Evolutionary conservation across 2,113 vertebrate genomes (phyloP), one percentile per base, ranked within the genome.

Genomic region (Ciconia stormi): DNA sequence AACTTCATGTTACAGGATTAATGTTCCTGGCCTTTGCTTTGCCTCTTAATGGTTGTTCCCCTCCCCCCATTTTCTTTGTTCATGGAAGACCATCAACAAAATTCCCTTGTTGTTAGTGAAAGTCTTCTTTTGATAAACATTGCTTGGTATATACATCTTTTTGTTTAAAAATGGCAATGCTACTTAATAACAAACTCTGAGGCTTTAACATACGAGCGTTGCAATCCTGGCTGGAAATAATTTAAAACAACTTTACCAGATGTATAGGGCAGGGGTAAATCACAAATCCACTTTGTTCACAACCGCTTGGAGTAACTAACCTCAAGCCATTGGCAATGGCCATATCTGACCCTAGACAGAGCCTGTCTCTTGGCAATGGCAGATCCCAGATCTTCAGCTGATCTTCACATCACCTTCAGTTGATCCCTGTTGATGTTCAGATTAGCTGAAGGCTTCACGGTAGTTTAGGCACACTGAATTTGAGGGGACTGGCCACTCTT

Each of bases 161-260:
- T 93, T 96, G 96, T 97, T 97, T 96, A 95, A 96, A 96, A 95
- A 91, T 85, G 81, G 65, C 21, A 26, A 87, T 95, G 87, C 84
- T 95, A 94, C 93, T 96, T 94, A 96, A 95, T 97, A 97, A 96
- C 96, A 97, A 97, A 94, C 74, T 94, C 79, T 47, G 92, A 93
- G 63, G 38, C 76, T 42, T 95, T 92, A 82, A 85, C 65, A 67
- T 83, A 94, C 66, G 46, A 95, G 30, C 22, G 0, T 18, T 77
- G 34, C 74, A 73, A 52, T 38, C 27, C 46, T 85, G 89, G 78
- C 87, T 95, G 91, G 78, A 90, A 95, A 91, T 87, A 76, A 95
- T 94, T 95, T 87, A 62, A 58, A 90, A 80, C 32, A 30, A 76
- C n/a, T 3, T 70, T 40, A 53, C 78, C 96, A 95, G 89, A 95